These are phyloP conservation scores for Perizoma affinitatum DNA, from an alignment of 2,888 invertebrate genomes.

Conservation along the genomic window DNA sequence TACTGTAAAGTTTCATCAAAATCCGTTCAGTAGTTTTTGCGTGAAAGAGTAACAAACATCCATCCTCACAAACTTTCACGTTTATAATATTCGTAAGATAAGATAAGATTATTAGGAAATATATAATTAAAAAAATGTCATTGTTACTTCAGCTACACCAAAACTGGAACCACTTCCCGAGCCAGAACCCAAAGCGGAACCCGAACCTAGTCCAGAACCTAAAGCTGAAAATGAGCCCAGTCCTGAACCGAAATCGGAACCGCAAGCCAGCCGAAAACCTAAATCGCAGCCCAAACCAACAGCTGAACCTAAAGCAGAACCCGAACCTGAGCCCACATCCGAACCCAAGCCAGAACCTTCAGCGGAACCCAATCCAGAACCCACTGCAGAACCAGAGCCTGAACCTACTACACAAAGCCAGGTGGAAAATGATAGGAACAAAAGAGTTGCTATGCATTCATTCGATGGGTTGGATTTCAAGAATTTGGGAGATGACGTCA, in stretches of 20 bases:
- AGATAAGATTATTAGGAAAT: no score
- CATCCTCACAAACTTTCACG: no score
- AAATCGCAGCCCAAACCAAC: conserved; percentile 48
- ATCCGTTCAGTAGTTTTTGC: no score
- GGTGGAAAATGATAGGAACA: conserved; percentile 75
- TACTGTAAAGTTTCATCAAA: no score
- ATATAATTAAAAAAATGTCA: background rate
- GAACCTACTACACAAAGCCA: conserved; percentile 54
- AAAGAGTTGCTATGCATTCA: conserved; percentile 82
- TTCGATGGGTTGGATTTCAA: conserved; percentile 74
- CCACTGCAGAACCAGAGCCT: conserved; percentile 46
- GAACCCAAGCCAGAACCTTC: conserved; percentile 64
- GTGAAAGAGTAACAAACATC: no score
- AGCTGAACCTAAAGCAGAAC: conserved; percentile 52
- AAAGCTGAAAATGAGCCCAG: conserved; percentile 46
- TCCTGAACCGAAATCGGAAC: conserved; percentile 59
- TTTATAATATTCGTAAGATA: no score
- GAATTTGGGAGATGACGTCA: conserved; percentile 85
- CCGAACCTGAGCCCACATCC: conserved; percentile 51
- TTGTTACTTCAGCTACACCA: conserved; percentile 49
- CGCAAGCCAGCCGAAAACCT: conserved; percentile 43
- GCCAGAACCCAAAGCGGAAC: conserved; percentile 46
- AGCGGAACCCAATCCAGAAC: conserved; percentile 52
- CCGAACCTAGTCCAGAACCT: conserved; percentile 42
- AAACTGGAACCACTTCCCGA: conserved; percentile 53